These are phyloP conservation scores for Drosophila acutilabella DNA, from an alignment of 2,888 invertebrate species.

Conservation along the genomic window DNA sequence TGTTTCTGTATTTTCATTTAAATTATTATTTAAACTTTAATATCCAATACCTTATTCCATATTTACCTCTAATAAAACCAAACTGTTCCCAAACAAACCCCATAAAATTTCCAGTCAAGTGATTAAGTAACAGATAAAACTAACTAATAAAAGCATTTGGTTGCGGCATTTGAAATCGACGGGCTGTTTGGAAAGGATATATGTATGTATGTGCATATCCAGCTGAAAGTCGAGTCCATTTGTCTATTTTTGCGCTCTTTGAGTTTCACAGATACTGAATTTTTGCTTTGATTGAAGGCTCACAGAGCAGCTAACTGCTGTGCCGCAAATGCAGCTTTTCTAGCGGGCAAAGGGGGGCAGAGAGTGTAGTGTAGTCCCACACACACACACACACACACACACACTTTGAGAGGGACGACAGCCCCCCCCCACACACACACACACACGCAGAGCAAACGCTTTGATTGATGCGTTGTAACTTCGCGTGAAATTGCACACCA, in stretches of 20 bases:
- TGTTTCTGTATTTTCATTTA: no score
- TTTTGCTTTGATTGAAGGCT: neutral
- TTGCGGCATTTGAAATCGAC: no score
- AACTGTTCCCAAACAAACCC: no score
- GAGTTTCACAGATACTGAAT: neutral
- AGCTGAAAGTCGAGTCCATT: conserved; percentile 2
- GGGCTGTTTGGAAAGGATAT: no score
- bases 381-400: conserved; percentile 4
- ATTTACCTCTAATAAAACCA: no score
- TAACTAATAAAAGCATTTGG: no score
- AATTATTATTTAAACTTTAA: no score
- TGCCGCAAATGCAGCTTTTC: neutral
- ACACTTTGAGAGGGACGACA: conserved; percentile 5
- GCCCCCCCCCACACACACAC: conserved; percentile 9
- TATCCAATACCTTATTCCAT: no score
- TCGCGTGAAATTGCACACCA: conserved; percentile 77
- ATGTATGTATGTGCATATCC: neutral
- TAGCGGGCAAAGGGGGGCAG: neutral
- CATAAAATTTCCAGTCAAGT: no score
- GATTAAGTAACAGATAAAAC: no score
- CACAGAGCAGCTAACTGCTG: neutral
- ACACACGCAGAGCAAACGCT: conserved; percentile 36
- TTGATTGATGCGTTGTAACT: conserved; percentile 76
- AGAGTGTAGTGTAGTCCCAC: neutral
- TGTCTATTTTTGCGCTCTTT: neutral